These are phyloP conservation scores for Eupithecia vulgata DNA, from an alignment of 2,888 invertebrate genomes.

Conservation along the genomic window DNA sequence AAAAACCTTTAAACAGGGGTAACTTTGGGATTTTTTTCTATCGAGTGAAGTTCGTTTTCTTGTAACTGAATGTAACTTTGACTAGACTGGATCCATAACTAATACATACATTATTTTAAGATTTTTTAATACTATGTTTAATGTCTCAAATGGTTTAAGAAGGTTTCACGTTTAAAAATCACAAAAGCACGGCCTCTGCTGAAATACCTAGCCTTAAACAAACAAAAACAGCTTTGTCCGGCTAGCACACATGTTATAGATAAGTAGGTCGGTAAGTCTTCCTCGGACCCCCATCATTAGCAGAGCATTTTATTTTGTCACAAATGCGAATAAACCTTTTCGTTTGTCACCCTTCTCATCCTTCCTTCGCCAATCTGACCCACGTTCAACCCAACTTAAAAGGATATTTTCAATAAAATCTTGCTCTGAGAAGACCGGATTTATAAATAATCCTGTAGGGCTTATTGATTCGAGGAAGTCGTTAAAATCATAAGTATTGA, in stretches of 20 bases:
- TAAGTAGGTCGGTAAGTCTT: background rate
- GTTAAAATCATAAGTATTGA: background rate
- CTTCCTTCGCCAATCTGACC: conserved; percentile 16
- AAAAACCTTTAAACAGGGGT: no score
- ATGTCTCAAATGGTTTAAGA: no score
- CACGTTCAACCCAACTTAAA: conserved; percentile 15
- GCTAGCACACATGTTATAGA: background rate
- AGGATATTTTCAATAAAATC: conserved; percentile 18
- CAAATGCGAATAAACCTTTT: conserved; percentile 16
- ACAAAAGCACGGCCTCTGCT: no score
- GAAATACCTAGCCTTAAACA: no score
- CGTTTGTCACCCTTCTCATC: conserved; percentile 22
- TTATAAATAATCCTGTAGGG: conserved; percentile 5
- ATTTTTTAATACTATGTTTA: no score
- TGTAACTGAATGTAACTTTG: no score
- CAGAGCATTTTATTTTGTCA: conserved; percentile 9
- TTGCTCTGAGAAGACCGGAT: conserved; percentile 1
- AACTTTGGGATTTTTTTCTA: no score
- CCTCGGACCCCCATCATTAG: conserved; percentile 14
- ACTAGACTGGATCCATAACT: no score
- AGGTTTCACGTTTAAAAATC: no score
- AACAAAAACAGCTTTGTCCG: background rate
- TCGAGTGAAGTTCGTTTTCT: no score
- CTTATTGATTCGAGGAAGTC: background rate
- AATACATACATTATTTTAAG: no score